Conservation (phyloP, 2,113 vertebrate genomes). For the Ursus arctos region DNA sequence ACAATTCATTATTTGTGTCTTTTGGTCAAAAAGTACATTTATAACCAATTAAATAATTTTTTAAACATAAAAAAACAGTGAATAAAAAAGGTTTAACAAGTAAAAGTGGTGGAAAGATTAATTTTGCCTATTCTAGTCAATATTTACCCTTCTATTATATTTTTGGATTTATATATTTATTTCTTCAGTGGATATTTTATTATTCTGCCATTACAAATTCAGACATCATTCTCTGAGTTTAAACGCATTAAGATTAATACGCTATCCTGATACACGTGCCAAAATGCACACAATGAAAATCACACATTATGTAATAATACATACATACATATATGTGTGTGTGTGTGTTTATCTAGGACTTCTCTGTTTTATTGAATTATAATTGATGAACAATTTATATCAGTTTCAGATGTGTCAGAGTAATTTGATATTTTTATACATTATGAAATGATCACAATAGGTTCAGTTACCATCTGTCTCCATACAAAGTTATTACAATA, state of each 20-base stretch:
- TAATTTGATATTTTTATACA: neutral
- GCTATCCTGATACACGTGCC: neutral
- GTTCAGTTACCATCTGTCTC: neutral
- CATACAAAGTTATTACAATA: neutral
- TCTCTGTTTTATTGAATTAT: neutral
- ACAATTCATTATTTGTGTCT: neutral
- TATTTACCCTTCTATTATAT: neutral
- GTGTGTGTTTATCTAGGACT: neutral
- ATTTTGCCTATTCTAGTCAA: neutral
- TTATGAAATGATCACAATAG: neutral
- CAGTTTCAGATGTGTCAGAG: neutral
- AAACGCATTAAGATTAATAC: neutral
- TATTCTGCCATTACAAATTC: slow-evolving; percentile 14
- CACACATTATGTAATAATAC: neutral
- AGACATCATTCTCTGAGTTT: neutral
- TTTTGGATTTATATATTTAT: neutral
- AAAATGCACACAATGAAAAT: neutral
- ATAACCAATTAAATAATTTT: neutral
- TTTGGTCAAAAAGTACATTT: neutral
- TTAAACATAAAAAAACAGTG: slow-evolving; percentile 11
- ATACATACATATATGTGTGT: neutral
- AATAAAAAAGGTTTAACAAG: neutral
- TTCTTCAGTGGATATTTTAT: neutral
- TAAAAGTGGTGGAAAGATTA: neutral
- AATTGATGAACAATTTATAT: neutral